phyloP scores from a whole-genome alignment of 2,888 invertebrate species.

The Helleia helle region DNA sequence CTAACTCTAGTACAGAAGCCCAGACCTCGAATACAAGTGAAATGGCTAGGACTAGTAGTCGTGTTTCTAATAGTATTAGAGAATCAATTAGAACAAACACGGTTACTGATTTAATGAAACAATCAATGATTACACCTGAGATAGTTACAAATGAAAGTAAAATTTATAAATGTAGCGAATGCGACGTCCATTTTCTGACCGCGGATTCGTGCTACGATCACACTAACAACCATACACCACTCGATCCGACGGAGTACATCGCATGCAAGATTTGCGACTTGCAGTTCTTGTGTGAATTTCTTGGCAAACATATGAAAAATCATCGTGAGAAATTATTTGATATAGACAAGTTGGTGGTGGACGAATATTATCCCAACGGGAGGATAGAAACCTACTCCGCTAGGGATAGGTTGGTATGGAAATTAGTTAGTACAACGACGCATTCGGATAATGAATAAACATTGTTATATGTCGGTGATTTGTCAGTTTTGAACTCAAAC shows the following conservation, averaged over 20 bases:
- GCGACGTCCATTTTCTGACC: slow-evolving; percentile 37
- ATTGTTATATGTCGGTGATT: too few relatives aligned
- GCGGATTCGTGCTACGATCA: slow-evolving; percentile 34
- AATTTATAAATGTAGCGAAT: slow-evolving; percentile 31
- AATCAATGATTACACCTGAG: too few relatives aligned
- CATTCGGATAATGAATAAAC: slow-evolving; percentile 21
- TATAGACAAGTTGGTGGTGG: slow-evolving; percentile 32
- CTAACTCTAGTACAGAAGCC: background rate
- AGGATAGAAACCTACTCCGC: slow-evolving; percentile 27
- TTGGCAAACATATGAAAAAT: slow-evolving; percentile 31
- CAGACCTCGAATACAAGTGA: background rate
- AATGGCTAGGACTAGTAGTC: too few relatives aligned
- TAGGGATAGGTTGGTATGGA: slow-evolving; percentile 33
- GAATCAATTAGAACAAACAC: too few relatives aligned
- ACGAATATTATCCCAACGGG: slow-evolving; percentile 27
- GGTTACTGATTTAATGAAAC: too few relatives aligned
- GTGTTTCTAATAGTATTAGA: too few relatives aligned
- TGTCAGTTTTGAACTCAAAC: too few relatives aligned
- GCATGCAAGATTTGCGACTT: slow-evolving; percentile 43
- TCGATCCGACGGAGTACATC: slow-evolving; percentile 38
- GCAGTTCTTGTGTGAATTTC: slow-evolving; percentile 33
- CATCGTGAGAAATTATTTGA: slow-evolving; percentile 33
- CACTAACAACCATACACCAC: slow-evolving; percentile 22
- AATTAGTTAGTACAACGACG: slow-evolving; percentile 36
- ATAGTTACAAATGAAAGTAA: too few relatives aligned